Evolutionary conservation across 2,888 invertebrate species (phyloP).

Genomic region (Bellardia pandia): DNA sequence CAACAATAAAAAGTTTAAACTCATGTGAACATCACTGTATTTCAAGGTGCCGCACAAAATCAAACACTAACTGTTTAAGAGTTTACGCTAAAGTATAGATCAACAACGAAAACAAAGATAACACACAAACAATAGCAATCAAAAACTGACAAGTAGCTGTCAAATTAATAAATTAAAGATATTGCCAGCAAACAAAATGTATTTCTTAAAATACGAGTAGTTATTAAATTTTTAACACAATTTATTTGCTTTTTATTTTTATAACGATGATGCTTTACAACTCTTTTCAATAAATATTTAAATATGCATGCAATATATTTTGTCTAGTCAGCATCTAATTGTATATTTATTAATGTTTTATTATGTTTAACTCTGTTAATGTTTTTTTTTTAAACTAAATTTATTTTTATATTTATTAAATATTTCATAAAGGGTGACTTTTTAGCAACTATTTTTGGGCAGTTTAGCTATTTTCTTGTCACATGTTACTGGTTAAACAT

Average conservation of each 20-base stretch:
- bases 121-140: constrained; percentile 47
- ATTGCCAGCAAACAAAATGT: too few species aligned
- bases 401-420: too few species aligned
- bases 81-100: constrained; percentile 3
- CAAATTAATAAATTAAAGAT: constrained; percentile 49
- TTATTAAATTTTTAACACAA: constrained; percentile 2
- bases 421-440: too few species aligned
- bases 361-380: too few species aligned
- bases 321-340: background rate
- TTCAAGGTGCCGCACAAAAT: constrained; percentile 43
- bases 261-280: background rate
- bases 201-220: too few species aligned
- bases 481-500: too few species aligned
- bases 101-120: background rate
- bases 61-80: background rate
- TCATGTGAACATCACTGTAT: constrained; percentile 28
- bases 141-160: constrained; percentile 53
- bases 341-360: background rate
- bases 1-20: background rate
- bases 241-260: background rate
- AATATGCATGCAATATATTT: background rate
- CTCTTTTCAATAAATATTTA: background rate
- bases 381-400: too few species aligned
- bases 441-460: too few species aligned
- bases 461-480: too few species aligned